phyloP scores from a whole-genome alignment of 2,113 vertebrate genomes.

The Clarias gariepinus region DNA sequence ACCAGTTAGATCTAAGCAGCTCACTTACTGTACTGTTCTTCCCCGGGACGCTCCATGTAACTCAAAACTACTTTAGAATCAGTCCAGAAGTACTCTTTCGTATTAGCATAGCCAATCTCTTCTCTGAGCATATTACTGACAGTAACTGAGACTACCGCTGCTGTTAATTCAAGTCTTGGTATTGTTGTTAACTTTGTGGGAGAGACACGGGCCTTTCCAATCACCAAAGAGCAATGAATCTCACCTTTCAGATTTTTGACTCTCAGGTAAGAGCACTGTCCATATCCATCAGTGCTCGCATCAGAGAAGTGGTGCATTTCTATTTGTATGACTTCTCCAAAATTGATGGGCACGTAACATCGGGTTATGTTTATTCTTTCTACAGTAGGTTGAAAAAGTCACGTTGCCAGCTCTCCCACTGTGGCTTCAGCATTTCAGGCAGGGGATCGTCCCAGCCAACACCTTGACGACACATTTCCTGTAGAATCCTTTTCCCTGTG shows the following conservation, averaged over 20 bases:
- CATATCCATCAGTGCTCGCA: conserved; percentile 7
- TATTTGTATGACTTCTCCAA: neutral
- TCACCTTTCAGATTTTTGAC: neutral
- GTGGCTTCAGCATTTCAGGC: neutral
- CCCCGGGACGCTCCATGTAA: conserved; percentile 1
- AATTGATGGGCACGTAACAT: too few species aligned
- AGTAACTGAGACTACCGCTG: conserved; percentile 26
- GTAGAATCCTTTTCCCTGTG: neutral
- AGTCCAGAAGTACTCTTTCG: conserved; percentile 27
- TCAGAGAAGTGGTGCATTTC: conserved; percentile 34
- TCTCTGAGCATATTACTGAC: conserved; percentile 29
- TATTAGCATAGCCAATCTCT: neutral
- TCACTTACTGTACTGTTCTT: neutral
- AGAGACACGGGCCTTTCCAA: neutral
- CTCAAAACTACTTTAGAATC: conserved; percentile 33
- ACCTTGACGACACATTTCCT: conserved; percentile 20
- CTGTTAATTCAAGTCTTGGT: conserved; percentile 33
- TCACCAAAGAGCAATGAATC: neutral
- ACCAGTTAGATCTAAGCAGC: conserved; percentile 12
- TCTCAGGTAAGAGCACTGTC: conserved; percentile 27
- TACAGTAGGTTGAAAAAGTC: neutral
- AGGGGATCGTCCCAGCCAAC: conserved; percentile 10
- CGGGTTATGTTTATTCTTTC: conserved; percentile 19
- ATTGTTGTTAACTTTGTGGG: conserved; percentile 15
- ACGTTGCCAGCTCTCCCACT: conserved; percentile 17